These are phyloP conservation scores for Lithophane leautieri DNA, from an alignment of 2,888 invertebrate genomes.

Conservation along the genomic window DNA sequence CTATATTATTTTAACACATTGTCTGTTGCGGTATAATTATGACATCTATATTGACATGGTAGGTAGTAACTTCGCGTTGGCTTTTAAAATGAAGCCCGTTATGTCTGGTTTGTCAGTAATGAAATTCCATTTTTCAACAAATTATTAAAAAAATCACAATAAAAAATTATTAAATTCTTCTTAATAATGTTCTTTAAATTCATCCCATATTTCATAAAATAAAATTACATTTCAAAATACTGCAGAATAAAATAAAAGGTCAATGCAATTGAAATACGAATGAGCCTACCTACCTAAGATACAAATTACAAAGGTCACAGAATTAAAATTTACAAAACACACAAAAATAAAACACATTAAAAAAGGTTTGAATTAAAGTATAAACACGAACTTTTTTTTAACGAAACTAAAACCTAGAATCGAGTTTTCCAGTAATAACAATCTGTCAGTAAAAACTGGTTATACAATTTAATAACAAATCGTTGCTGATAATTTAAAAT, in stretches of 20 bases:
- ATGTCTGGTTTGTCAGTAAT: background rate
- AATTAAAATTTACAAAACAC: background rate
- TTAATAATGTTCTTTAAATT: too few species aligned
- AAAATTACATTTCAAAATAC: background rate
- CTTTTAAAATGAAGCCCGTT: background rate
- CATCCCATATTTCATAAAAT: background rate
- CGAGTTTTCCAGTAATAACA: background rate
- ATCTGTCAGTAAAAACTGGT: background rate
- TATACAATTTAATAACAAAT: background rate
- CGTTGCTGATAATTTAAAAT: background rate
- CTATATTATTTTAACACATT: conserved; percentile 8
- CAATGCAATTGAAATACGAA: background rate
- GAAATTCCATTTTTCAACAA: background rate
- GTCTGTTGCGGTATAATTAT: conserved; percentile 10
- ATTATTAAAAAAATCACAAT: background rate
- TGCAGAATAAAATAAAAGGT: background rate
- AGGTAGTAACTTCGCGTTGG: background rate
- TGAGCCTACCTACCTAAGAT: too few species aligned
- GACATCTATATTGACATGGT: background rate
- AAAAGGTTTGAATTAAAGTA: background rate
- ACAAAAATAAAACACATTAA: too few species aligned
- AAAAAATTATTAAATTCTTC: background rate
- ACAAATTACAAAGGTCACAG: background rate
- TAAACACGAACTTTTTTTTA: background rate
- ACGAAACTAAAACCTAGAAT: background rate